These are phyloP conservation scores for Sesamia nonagrioides DNA, from an alignment of 1,140 invertebrate species.

Conservation along the genomic window DNA sequence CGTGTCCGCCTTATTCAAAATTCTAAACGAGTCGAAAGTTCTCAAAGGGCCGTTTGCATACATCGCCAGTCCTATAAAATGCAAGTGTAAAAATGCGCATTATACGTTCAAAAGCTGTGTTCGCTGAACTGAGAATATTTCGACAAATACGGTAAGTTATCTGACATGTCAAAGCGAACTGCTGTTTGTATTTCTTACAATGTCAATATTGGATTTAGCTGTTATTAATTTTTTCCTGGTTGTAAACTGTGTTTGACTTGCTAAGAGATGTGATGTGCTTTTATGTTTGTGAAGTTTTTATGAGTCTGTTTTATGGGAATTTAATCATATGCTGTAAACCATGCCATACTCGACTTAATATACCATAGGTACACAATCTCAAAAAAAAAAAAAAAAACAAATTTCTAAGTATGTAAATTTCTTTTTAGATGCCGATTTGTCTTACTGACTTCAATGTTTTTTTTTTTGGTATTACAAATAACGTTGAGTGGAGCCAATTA, in stretches of 20 bases:
- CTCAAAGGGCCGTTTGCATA: slow-evolving; percentile 9
- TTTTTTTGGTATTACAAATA: too few relatives aligned
- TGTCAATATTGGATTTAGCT: slow-evolving; percentile 36
- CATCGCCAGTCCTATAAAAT: background rate
- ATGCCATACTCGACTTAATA: too few relatives aligned
- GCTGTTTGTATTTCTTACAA: slow-evolving; percentile 10
- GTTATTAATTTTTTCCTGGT: slow-evolving; percentile 31
- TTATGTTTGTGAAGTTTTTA: background rate
- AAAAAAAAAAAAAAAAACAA: too few relatives aligned
- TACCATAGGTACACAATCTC: too few relatives aligned
- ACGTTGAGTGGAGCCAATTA: too few relatives aligned
- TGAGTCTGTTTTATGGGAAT: background rate
- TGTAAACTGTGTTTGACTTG: background rate
- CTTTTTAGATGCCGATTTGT: too few relatives aligned
- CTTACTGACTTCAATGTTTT: too few relatives aligned
- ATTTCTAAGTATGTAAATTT: background rate
- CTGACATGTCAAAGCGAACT: slow-evolving; percentile 36
- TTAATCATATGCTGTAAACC: too few relatives aligned
- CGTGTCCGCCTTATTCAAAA: background rate
- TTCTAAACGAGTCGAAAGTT: background rate
- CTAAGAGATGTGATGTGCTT: background rate
- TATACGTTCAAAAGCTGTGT: slow-evolving; percentile 23
- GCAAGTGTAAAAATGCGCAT: slow-evolving; percentile 24
- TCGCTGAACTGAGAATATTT: slow-evolving; percentile 15
- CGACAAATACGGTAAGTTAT: slow-evolving; percentile 19